Evolutionary conservation across 2,888 invertebrate genomes (phyloP), one percentile per base, ranked within the genome.

Genomic region (Caenorhabditis macrosperma): DNA sequence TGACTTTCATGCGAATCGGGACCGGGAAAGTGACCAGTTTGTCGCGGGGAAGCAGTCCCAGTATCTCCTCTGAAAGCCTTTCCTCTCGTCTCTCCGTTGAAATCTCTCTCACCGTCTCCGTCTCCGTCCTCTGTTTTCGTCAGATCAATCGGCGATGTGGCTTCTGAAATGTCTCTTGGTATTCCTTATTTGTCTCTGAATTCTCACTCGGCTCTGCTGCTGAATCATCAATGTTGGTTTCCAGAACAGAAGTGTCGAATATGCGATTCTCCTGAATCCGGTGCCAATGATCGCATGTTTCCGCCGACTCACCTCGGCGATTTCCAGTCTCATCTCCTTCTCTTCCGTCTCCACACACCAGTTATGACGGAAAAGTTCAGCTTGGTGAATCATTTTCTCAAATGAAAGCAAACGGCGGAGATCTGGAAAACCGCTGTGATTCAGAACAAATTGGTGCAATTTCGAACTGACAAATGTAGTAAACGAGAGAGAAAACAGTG

Each of bases 291-390:
- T n/a, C n/a, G n/a, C n/a, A n/a, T n/a, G n/a, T n/a, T n/a, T n/a
- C n/a, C n/a, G n/a, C n/a, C n/a, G n/a, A n/a, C 6, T 15, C 17
- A 59, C 68, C 41, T 52, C 71, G 9, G 24, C 15, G 30, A 74
- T 74, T 1, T 30, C 35, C n/a, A 74, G 52, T 24, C 30, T 3
- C 6, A 54, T 55, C 44, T 74, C 74, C 24, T 59, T 74, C 1
- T 64, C 17, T 7, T 74, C 74, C 7, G 55, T 59, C 12, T 74
- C 74, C 9, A 59, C 57, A 59, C 74, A 74, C 74, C 74, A 74
- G 24, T 74, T 74, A 30, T 74, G 74, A 28, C 74, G 74, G 20
- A 74, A 74, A 0, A 74, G 64, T 74, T 74, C 74, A 0, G 50
- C 48, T n/a, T 64, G 57, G 22, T 74, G 74, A n/a, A 74, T 41